Evolutionary conservation across 2,113 vertebrate genomes (phyloP).

Genomic region (Pygoscelis adeliae): DNA sequence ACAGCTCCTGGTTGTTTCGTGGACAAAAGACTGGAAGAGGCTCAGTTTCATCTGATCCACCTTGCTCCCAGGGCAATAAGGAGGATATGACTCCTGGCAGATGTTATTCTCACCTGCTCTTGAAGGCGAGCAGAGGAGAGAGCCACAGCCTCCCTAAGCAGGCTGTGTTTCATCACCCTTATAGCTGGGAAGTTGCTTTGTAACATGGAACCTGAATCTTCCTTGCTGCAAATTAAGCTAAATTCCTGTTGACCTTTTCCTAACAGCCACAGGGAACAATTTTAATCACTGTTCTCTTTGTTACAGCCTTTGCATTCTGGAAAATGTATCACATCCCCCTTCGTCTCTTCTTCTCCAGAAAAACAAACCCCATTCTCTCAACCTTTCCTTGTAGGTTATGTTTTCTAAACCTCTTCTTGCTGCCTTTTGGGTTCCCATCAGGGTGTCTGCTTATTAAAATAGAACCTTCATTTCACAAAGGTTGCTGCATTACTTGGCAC

Average conservation of each 20-base stretch:
- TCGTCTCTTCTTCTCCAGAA: neutral
- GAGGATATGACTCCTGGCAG: neutral
- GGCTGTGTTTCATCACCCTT: neutral
- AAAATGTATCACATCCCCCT: neutral
- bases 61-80: neutral
- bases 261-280: neutral
- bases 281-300: conserved; percentile 8
- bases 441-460: conserved; percentile 4
- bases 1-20: rapidly evolving
- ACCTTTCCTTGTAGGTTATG: neutral
- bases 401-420: neutral
- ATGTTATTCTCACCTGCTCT: conserved; percentile 2
- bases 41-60: neutral
- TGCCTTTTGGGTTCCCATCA: neutral
- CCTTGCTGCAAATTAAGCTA: conserved; percentile 13
- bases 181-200: neutral
- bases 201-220: neutral
- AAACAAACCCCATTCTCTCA: neutral
- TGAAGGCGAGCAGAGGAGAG: rapidly evolving
- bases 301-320: neutral
- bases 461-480: neutral
- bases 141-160: neutral
- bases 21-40: neutral
- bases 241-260: conserved; percentile 25
- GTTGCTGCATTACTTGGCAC: neutral